Percentiles rank a stretch among this genome's conserved stretches.
phyloP scores from a whole-genome alignment of 2,888 invertebrate genomes.

The Orthonychiurus folsomi region DNA sequence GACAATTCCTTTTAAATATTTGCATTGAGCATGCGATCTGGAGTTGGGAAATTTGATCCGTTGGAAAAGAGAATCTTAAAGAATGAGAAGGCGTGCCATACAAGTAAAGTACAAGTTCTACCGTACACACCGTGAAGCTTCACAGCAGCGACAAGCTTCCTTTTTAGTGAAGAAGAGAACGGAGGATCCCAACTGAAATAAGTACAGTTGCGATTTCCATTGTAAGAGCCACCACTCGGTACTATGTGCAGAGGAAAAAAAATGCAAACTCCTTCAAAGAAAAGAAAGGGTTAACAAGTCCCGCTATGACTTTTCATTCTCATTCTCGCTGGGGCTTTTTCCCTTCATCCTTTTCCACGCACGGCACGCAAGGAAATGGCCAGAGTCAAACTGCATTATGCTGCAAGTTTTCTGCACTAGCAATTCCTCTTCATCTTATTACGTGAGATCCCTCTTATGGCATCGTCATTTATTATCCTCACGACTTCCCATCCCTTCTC shows the following conservation, averaged over 20 bases:
- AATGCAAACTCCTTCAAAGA: neutral
- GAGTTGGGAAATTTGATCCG: no score
- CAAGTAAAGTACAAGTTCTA: no score
- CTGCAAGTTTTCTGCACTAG: neutral
- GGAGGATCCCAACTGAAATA: neutral
- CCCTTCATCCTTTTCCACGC: neutral
- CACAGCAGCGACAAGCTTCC: neutral
- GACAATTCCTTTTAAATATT: no score
- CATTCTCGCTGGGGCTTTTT: neutral
- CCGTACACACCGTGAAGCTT: neutral
- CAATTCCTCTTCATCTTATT: neutral
- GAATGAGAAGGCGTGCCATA: no score
- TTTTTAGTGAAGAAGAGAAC: neutral
- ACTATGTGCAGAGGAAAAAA: no score
- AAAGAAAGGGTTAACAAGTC: neutral
- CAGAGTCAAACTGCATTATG: neutral
- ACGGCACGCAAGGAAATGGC: neutral
- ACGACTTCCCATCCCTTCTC: neutral
- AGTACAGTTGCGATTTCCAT: neutral
- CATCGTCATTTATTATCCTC: neutral
- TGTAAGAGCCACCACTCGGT: no score
- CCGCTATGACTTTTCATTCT: slow-evolving; percentile 1
- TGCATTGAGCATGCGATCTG: no score
- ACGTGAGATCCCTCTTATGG: slow-evolving; percentile 1
- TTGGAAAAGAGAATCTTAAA: no score